Percentiles rank a stretch among this genome's conserved stretches.
These are phyloP conservation scores for Oryzias sinensis DNA, from an alignment of 2,797 vertebrate genomes.

Conservation along the genomic window DNA sequence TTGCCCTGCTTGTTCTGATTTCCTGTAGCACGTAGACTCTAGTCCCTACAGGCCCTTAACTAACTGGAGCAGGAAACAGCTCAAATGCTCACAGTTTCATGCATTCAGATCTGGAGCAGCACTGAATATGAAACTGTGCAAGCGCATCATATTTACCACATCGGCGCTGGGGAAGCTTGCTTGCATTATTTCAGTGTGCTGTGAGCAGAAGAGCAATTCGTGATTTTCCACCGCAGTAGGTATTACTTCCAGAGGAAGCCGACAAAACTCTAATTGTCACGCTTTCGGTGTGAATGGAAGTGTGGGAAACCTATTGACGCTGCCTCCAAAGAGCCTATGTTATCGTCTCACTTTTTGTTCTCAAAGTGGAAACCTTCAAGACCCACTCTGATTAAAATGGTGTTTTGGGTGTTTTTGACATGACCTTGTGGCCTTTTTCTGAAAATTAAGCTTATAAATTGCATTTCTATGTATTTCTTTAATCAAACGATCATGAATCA, in stretches of 20 bases:
- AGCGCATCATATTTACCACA: conserved; percentile 17
- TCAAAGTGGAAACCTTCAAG: background rate
- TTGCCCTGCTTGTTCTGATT: background rate
- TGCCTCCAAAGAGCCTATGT: conserved; percentile 24
- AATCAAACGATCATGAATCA: too few relatives aligned
- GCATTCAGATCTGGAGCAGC: conserved; percentile 22
- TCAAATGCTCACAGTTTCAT: conserved; percentile 25
- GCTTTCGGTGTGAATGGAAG: conserved; percentile 27
- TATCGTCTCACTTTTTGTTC: conserved; percentile 22
- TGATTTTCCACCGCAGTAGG: conserved; percentile 24
- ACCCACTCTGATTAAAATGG: background rate
- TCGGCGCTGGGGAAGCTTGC: conserved; percentile 9
- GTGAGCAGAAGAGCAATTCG: conserved; percentile 30
- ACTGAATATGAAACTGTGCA: conserved; percentile 9
- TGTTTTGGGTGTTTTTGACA: background rate
- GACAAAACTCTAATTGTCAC: conserved; percentile 38
- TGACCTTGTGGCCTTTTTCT: too few relatives aligned
- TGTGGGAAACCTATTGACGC: conserved; percentile 35
- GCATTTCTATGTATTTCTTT: too few relatives aligned
- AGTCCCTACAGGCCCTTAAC: conserved; percentile 21
- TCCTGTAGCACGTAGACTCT: conserved; percentile 11
- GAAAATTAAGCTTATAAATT: too few relatives aligned
- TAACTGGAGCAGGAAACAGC: conserved; percentile 40
- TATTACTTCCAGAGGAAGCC: conserved; percentile 35
- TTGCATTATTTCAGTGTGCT: conserved; percentile 30